Evolutionary conservation across 2,797 vertebrate species (phyloP), one percentile per base, ranked within the genome.

Genomic region (Fratercula arctica): DNA sequence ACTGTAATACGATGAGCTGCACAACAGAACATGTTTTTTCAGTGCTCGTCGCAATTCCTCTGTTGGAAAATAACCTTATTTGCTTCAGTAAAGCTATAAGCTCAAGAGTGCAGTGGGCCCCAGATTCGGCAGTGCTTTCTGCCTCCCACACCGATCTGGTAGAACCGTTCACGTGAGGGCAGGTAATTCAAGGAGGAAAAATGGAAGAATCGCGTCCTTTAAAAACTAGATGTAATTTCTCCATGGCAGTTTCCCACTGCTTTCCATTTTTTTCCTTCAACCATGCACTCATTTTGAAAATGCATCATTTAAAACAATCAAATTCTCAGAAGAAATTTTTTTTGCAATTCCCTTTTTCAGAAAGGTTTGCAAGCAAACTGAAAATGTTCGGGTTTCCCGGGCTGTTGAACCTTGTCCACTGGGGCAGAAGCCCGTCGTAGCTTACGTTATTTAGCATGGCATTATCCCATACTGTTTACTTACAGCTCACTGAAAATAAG

Each of bases 201-300:
- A 39, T 9, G 41, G 91, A 78, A 95, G 90, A 63, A 74, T 35
- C 21, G 1, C 1, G 0, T 67, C 93, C 46, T 81, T 66, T 69
- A 33, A 87, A 89, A 95, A 68, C 8, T 25, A 64, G 28, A 63
- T 25, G n/a, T 23, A 35, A 93, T 87, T 91, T 66, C 43, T 87
- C 46, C 56, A 18, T 29, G 48, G 66, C 57, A 56, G 57, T 87
- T 90, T 74, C 72, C 69, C 46, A 72, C 29, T 63, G 43, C 66
- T 87, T 61, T 69, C 50, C 68, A 28, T 81, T 87, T 83, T 87
- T 61, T 57, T 5, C 21, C 56, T 91, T 86, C 57, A 81, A 23
- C n/a, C 75, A 56, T n/a, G 56, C 21, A 64, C 29, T 59, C n/a
- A 51, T 87, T 94, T 89, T 69, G 61, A 91, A 96, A 96, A 81